Percentiles rank a stretch among this genome's conserved stretches.
These are phyloP conservation scores for Tryphoninae sp. DNA, from an alignment of 2,888 invertebrate species.

Conservation along the genomic window DNA sequence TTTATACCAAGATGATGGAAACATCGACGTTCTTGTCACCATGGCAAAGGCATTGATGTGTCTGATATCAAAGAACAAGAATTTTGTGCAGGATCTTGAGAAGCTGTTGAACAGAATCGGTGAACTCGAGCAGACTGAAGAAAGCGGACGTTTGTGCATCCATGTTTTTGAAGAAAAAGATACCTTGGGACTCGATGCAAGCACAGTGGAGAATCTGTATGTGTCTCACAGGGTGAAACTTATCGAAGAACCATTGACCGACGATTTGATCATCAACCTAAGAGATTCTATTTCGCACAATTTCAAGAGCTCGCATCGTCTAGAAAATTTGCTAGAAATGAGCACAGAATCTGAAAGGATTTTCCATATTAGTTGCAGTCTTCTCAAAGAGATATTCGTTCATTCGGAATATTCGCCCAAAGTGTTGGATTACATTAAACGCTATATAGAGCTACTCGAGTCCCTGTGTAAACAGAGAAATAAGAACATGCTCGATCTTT, in stretches of 20 bases:
- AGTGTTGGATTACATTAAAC: conserved; percentile 69
- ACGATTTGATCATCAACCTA: conserved; percentile 63
- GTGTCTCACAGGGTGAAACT: conserved; percentile 66
- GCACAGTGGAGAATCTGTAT: conserved; percentile 71
- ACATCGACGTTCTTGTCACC: conserved; percentile 65
- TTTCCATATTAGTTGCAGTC: conserved; percentile 69
- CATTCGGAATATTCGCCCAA: conserved; percentile 66
- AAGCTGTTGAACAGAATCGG: conserved; percentile 70
- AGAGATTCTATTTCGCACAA: conserved; percentile 12
- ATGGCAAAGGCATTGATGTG: conserved; percentile 68
- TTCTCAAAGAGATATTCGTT: conserved; percentile 71
- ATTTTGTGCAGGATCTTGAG: conserved; percentile 62
- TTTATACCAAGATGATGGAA: conserved; percentile 60
- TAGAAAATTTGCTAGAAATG: conserved; percentile 66
- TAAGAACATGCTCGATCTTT: conserved; percentile 73
- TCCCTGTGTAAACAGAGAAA: conserved; percentile 60
- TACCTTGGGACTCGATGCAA: conserved; percentile 59
- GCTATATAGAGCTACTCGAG: conserved; percentile 64
- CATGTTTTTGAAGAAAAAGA: conserved; percentile 62
- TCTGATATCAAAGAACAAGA: conserved; percentile 61
- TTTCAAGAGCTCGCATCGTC: conserved; percentile 23
- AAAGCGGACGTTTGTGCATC: conserved; percentile 67
- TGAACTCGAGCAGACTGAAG: conserved; percentile 64
- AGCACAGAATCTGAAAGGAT: conserved; percentile 67
- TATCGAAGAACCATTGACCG: conserved; percentile 72